phyloP scores from a whole-genome alignment of 2,797 vertebrate genomes.

The Discoglossus pictus region DNA sequence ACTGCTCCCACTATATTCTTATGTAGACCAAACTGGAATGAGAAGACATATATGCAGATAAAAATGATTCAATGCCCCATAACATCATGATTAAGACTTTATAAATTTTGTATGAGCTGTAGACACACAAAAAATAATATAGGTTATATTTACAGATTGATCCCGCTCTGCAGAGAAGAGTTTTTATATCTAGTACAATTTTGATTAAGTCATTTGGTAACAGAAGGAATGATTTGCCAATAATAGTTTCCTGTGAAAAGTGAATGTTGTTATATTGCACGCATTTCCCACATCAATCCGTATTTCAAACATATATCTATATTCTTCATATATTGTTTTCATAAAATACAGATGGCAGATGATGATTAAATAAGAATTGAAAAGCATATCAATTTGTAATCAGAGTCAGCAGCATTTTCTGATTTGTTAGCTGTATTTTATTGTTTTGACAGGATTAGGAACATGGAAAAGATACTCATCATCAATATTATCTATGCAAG shows the following conservation, averaged over 20 bases:
- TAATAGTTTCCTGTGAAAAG: background rate
- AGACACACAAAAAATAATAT: too few species aligned
- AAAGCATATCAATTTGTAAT: background rate
- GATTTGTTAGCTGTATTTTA: background rate
- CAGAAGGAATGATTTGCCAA: background rate
- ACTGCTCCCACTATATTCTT: too few species aligned
- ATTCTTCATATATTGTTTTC: background rate
- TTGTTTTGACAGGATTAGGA: background rate
- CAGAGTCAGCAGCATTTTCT: background rate
- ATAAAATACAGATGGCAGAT: conserved; percentile 4
- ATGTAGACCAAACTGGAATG: too few species aligned
- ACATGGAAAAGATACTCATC: background rate
- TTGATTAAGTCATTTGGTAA: background rate
- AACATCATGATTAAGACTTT: background rate
- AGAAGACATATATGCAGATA: too few species aligned
- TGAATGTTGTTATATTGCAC: background rate
- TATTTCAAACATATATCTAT: background rate
- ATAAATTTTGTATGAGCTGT: background rate
- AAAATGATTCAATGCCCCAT: too few species aligned
- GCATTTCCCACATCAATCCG: background rate
- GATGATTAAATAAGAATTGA: conserved; percentile 4
- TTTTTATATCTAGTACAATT: background rate
- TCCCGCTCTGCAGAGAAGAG: too few species aligned
- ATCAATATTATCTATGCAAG: background rate
- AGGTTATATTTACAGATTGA: too few species aligned